Evolutionary conservation across 2,113 vertebrate species (phyloP).

Genomic region (Phoenicopterus ruber): DNA sequence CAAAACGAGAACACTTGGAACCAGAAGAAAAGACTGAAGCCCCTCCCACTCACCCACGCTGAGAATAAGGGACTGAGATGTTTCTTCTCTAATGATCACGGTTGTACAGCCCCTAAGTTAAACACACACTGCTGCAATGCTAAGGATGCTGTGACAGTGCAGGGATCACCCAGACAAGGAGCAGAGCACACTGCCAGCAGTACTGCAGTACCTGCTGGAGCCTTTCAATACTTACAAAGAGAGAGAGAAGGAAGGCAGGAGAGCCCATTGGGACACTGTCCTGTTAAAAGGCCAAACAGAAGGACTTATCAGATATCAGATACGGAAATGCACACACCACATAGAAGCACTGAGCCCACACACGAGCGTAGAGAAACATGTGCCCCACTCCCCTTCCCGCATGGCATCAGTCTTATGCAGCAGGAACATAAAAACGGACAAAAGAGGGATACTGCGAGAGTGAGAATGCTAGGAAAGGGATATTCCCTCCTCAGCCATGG

Average conservation of each 20-base stretch:
- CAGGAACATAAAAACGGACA: slow-evolving; percentile 55
- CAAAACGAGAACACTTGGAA: slow-evolving; percentile 36
- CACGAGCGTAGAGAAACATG: slow-evolving; percentile 63
- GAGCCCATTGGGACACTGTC: slow-evolving; percentile 99
- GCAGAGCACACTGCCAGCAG: slow-evolving; percentile 48
- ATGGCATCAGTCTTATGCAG: slow-evolving; percentile 1
- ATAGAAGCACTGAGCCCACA: slow-evolving; percentile 71
- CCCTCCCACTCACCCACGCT: slow-evolving; percentile 35
- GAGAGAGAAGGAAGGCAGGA: slow-evolving; percentile 99
- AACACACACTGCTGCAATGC: background rate
- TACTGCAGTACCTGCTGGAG: slow-evolving; percentile 62
- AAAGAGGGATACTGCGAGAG: slow-evolving; percentile 49
- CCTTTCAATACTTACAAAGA: slow-evolving; percentile 99
- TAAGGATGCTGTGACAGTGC: slow-evolving; percentile 36
- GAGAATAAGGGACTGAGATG: background rate
- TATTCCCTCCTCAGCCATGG: background rate
- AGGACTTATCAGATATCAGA: slow-evolving; percentile 76
- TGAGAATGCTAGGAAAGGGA: slow-evolving; percentile 42
- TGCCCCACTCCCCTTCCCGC: background rate
- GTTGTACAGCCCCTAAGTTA: background rate
- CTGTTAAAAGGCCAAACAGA: slow-evolving; percentile 98
- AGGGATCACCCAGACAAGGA: slow-evolving; percentile 51
- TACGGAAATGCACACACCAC: slow-evolving; percentile 69
- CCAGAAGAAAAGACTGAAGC: slow-evolving; percentile 28
- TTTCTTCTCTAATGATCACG: background rate